phyloP scores from a whole-genome alignment of 2,113 vertebrate genomes.

The Rhizomys pruinosus region DNA sequence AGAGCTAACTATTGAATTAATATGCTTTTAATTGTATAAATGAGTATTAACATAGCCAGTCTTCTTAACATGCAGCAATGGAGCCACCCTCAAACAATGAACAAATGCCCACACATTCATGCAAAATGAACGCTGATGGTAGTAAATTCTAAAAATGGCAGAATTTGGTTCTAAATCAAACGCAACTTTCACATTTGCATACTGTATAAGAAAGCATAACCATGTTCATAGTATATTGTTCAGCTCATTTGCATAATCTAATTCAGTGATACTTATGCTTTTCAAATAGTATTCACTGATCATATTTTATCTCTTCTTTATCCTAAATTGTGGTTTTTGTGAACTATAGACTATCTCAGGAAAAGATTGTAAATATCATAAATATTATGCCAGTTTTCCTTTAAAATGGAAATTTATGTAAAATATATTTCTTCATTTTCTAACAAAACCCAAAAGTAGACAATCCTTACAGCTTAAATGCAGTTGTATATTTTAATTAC shows the following conservation, averaged over 20 bases:
- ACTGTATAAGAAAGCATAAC: slow-evolving; percentile 76
- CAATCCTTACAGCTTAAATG: slow-evolving; percentile 6
- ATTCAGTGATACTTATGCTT: slow-evolving; percentile 79
- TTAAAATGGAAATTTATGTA: slow-evolving; percentile 74
- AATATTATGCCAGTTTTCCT: slow-evolving; percentile 75
- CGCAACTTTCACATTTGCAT: slow-evolving; percentile 76
- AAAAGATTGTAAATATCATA: slow-evolving; percentile 73
- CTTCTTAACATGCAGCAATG: slow-evolving; percentile 31
- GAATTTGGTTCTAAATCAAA: slow-evolving; percentile 80
- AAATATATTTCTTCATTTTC: slow-evolving; percentile 60
- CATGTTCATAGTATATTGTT: slow-evolving; percentile 80
- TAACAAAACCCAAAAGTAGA: slow-evolving; percentile 54
- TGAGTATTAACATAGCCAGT: slow-evolving; percentile 53
- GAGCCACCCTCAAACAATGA: slow-evolving; percentile 44
- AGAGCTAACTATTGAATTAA: slow-evolving; percentile 54
- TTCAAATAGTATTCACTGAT: slow-evolving; percentile 78
- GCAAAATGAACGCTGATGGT: slow-evolving; percentile 73
- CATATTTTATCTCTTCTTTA: slow-evolving; percentile 76
- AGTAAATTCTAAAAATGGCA: slow-evolving; percentile 80
- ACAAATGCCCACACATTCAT: slow-evolving; percentile 67
- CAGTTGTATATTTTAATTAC: slow-evolving; percentile 40
- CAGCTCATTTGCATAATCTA: slow-evolving; percentile 82
- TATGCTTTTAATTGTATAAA: slow-evolving; percentile 55
- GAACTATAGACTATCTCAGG: slow-evolving; percentile 72
- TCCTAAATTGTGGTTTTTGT: slow-evolving; percentile 68